A percentile compares a stretch with the other conserved stretches of the same genome.
Evolutionary conservation across 2,797 vertebrate species (phyloP).

Genomic region (Siniperca undulata): DNA sequence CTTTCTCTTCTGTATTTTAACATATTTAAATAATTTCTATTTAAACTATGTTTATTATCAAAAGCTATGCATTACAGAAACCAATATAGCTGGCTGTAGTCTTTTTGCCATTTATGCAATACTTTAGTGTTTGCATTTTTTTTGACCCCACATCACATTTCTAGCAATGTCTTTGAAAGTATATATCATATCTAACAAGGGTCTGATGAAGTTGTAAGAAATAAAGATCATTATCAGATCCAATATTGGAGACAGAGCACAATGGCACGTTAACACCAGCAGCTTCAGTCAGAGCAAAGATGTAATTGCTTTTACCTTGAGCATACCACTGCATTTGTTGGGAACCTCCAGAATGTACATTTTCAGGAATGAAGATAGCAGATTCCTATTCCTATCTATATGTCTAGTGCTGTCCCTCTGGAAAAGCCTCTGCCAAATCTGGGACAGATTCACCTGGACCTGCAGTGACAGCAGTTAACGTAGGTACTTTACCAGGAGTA

Average conservation of each 20-base stretch:
- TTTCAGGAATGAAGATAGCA: not conserved
- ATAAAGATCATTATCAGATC: constrained; percentile 45
- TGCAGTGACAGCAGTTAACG: constrained; percentile 35
- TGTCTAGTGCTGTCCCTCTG: not conserved
- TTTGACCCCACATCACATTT: constrained; percentile 37
- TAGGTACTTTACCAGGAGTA: constrained; percentile 38
- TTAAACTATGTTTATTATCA: constrained; percentile 9
- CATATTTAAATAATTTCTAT: not conserved
- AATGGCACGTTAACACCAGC: constrained; percentile 25
- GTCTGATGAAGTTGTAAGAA: constrained; percentile 39
- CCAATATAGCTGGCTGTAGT: not conserved
- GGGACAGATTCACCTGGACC: constrained; percentile 59
- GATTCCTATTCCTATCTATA: not conserved
- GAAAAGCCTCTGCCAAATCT: constrained; percentile 20
- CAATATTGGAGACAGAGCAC: constrained; percentile 27
- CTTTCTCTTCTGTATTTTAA: not conserved
- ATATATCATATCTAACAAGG: constrained; percentile 20
- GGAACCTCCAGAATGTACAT: not conserved
- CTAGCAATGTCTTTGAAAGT: constrained; percentile 9
- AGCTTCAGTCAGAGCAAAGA: constrained; percentile 20
- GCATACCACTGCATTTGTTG: not conserved
- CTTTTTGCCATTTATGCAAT: constrained; percentile 7
- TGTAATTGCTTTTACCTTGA: constrained; percentile 40
- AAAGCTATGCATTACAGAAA: not conserved
- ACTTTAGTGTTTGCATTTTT: constrained; percentile 5